These are phyloP conservation scores for Heliconius melpomene DNA, from an alignment of 1,140 invertebrate species.

Conservation along the genomic window DNA sequence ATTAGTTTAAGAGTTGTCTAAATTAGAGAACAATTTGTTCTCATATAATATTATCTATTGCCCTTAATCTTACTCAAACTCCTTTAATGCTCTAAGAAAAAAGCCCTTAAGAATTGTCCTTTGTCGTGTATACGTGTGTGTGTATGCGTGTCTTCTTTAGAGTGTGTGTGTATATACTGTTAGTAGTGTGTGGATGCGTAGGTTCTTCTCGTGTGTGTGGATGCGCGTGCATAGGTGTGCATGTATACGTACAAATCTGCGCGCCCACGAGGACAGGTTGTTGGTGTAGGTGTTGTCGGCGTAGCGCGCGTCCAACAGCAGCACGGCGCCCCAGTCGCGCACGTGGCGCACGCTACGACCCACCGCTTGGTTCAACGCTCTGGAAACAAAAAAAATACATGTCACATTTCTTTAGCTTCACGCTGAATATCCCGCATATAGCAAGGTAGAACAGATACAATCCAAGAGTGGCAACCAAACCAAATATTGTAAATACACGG, in stretches of 20 bases:
- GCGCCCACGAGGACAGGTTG: constrained; percentile 70
- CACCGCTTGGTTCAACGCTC: constrained; percentile 76
- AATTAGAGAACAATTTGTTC: too few relatives aligned
- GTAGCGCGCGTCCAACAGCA: constrained; percentile 69
- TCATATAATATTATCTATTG: too few relatives aligned
- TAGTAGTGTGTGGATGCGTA: too few relatives aligned
- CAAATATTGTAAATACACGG: too few relatives aligned
- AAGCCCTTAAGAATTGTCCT: too few relatives aligned
- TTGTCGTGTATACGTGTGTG: background rate
- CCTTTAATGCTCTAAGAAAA: too few relatives aligned
- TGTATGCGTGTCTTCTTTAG: background rate
- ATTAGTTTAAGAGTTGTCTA: too few relatives aligned
- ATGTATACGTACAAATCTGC: background rate
- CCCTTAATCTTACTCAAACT: too few relatives aligned
- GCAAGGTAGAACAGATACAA: background rate
- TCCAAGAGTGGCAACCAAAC: background rate
- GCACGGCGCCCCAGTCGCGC: constrained; percentile 75
- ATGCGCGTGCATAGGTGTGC: background rate
- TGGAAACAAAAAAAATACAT: constrained; percentile 22
- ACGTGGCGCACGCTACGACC: constrained; percentile 75
- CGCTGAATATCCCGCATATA: background rate
- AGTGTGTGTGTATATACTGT: too few relatives aligned
- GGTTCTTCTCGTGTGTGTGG: background rate
- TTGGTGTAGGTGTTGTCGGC: constrained; percentile 44
- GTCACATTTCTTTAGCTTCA: background rate